Evolutionary conservation across 2,113 vertebrate species (phyloP), one percentile per base, ranked within the genome.

Genomic region (Typhlomys cinereus): DNA sequence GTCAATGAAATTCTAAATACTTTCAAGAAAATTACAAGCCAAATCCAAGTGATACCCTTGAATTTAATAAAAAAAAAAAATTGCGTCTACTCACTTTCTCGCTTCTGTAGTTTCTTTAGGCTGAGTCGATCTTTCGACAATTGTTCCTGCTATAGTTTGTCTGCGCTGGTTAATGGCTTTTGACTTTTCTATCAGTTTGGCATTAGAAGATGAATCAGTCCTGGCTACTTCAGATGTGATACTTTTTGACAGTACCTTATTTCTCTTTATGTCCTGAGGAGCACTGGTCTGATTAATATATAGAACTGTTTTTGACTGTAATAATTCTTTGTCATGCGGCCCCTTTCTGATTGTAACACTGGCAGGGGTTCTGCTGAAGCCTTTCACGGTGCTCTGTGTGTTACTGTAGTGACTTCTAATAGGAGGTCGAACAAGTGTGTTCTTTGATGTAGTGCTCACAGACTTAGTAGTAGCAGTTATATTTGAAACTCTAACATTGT

Each of bases 71-170:
- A 57, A 73, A 41, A 50, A 89, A 66, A 25, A 71, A 91, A 73
- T 57, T 3, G 12, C 9, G 69, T n/a, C 48, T 78, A 93, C 96
- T 98, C 96, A 99, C 99, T 98, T 98, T 96, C 97, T 98, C 39
- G 99, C 98, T 94, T 98, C 98, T 21, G 96, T 94, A 0, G 98
- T 97, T 88, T 98, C 98, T 85, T 90, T 97, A 4, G 90, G 66
- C 85, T 64, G 92, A 96, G 96, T 52, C 92, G 97, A 96, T 74
- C 98, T 98, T 27, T 86, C 70, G n/a, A 81, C n/a, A 34, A 79
- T 76, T 1, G 20, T 54, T 95, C 95, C 97, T 85, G 85, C 94
- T 3, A 85, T 64, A 6, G 93, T 90, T 29, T 76, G 71, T 88
- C 96, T 95, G 85, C 34, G 74, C 54, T 71, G 95, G 20, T 85